Percentiles rank a stretch among this genome's conserved stretches.
phyloP scores from a whole-genome alignment of 30 jellyfish, hydroid and myxozoan species.

The Clytia hemisphaerica region DNA sequence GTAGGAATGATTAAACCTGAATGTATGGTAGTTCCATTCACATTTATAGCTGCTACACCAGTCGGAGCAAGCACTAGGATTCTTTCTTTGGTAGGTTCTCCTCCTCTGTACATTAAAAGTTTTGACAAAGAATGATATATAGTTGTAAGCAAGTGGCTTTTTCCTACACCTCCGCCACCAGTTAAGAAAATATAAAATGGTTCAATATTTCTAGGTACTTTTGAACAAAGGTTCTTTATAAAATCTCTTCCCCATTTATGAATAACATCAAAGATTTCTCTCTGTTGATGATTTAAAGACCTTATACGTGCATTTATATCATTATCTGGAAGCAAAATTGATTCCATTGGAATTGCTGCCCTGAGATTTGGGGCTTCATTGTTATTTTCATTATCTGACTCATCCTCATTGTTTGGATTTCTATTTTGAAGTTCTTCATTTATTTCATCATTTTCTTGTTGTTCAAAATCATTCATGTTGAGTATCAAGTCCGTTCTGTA shows the following conservation, averaged over 20 bases:
- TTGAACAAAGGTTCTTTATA: background rate
- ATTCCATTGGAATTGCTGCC: background rate
- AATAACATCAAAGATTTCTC: too few species aligned
- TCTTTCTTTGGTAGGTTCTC: background rate
- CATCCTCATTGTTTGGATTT: too few species aligned
- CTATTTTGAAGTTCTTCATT: background rate
- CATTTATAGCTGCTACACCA: constrained; percentile 1
- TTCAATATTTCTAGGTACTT: too few species aligned
- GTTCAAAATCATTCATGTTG: too few species aligned
- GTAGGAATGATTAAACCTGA: constrained; percentile 2
- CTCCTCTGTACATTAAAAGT: background rate
- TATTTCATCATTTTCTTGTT: too few species aligned
- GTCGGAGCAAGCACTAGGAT: constrained; percentile 8
- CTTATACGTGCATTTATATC: too few species aligned
- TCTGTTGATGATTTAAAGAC: too few species aligned
- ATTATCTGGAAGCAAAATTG: too few species aligned
- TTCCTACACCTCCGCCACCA: constrained; percentile 7
- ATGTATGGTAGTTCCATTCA: background rate
- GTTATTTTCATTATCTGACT: background rate
- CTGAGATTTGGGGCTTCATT: too few species aligned
- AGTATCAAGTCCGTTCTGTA: too few species aligned
- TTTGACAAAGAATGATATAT: constrained; percentile 2
- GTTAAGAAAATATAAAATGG: background rate
- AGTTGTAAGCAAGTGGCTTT: background rate
- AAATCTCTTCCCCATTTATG: too few species aligned